These are phyloP conservation scores for Trachelipus rathkii DNA, from an alignment of 1,140 invertebrate genomes.

Conservation along the genomic window DNA sequence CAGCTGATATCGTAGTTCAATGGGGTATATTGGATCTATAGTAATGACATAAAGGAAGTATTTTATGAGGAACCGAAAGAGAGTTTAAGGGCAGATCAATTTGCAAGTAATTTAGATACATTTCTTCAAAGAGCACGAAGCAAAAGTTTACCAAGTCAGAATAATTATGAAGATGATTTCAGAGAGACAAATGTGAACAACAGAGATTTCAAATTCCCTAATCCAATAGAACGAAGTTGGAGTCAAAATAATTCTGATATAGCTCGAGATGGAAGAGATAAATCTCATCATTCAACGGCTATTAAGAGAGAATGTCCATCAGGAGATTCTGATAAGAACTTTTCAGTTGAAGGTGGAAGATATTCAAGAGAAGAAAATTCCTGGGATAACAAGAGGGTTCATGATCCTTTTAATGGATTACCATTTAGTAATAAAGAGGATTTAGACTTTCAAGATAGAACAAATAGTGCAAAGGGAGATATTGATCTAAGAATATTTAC, in stretches of 20 bases:
- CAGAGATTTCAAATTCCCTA: neutral
- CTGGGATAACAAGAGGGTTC: conserved; percentile 23
- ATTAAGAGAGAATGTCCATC: conserved; percentile 4
- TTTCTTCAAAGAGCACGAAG: neutral
- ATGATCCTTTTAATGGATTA: conserved; percentile 19
- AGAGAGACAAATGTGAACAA: neutral
- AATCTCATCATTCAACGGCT: conserved; percentile 4
- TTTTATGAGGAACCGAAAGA: neutral
- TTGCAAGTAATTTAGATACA: neutral
- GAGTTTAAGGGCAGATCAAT: neutral
- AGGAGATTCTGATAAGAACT: conserved; percentile 18
- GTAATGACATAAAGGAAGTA: neutral
- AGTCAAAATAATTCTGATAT: neutral
- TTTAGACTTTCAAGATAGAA: conserved; percentile 23
- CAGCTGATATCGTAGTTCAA: neutral
- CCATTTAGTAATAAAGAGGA: conserved; percentile 10
- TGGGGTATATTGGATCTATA: neutral
- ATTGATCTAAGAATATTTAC: conserved; percentile 40
- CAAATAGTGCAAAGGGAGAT: conserved; percentile 34
- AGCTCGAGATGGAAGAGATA: neutral
- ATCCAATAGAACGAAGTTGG: neutral
- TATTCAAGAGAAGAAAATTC: conserved; percentile 13
- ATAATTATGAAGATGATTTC: neutral
- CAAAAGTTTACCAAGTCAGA: neutral
- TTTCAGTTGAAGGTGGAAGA: conserved; percentile 21